A percentile compares a stretch with the other conserved stretches of the same genome.
Evolutionary conservation across 2,888 invertebrate genomes (phyloP).

Genomic region (Drosophila subsilvestris): DNA sequence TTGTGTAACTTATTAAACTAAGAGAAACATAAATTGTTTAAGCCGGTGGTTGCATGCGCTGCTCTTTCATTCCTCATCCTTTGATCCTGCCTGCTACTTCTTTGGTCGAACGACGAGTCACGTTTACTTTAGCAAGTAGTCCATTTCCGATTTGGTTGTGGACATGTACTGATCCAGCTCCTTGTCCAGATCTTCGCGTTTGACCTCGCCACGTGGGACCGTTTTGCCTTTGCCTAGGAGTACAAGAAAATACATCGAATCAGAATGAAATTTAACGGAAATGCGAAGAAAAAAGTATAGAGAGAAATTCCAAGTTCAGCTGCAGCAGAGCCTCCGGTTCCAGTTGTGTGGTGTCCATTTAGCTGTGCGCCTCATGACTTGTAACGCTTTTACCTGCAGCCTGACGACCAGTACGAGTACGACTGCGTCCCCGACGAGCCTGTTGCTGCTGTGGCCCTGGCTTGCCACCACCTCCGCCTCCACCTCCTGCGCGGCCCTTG

Average conservation of each 20-base stretch:
- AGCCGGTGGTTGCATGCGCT: constrained; percentile 55
- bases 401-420: constrained; percentile 75
- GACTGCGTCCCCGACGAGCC: constrained; percentile 82
- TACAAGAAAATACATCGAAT: constrained; percentile 10
- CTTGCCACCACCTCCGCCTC: constrained; percentile 31
- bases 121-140: constrained; percentile 74
- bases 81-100: background rate
- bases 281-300: background rate
- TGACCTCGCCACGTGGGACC: constrained; percentile 65
- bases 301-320: constrained; percentile 20
- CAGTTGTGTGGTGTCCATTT: constrained; percentile 18
- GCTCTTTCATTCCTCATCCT: background rate
- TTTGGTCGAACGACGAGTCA: constrained; percentile 24
- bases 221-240: constrained; percentile 59
- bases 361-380: constrained; percentile 43
- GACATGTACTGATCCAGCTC: constrained; percentile 90
- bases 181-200: constrained; percentile 88
- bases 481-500: constrained; percentile 33
- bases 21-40: constrained; percentile 46
- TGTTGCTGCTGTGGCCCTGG: constrained; percentile 51
- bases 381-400: constrained; percentile 80
- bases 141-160: constrained; percentile 85
- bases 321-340: constrained; percentile 31
- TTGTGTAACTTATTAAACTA: constrained; percentile 44
- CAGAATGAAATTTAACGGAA: background rate